These are phyloP conservation scores for Trematomus loennbergii DNA, from an alignment of 2,113 vertebrate genomes.

Conservation along the genomic window DNA sequence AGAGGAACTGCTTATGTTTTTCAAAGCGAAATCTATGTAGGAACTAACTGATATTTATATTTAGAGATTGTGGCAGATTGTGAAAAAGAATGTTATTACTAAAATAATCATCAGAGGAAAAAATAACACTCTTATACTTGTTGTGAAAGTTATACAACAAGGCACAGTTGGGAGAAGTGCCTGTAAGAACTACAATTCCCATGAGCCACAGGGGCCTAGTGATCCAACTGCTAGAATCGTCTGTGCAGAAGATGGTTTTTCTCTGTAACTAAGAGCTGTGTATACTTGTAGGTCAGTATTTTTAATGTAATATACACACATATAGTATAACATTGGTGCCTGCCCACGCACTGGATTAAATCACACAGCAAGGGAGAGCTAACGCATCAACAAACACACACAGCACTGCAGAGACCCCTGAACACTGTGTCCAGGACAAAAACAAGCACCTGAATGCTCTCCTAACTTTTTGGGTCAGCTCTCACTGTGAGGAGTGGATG, in stretches of 20 bases:
- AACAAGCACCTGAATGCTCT: not conserved
- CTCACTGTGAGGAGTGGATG: not conserved
- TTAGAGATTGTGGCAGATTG: not conserved
- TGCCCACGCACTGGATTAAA: too few species aligned
- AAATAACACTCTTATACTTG: not conserved
- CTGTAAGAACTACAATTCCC: slow-evolving; percentile 28
- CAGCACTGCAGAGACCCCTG: not conserved
- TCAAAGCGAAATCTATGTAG: too few species aligned
- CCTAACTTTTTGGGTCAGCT: not conserved
- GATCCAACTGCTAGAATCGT: not conserved
- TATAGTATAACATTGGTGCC: not conserved
- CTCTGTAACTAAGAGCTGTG: not conserved
- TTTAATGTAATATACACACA: not conserved
- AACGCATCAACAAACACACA: not conserved
- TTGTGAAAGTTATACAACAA: not conserved
- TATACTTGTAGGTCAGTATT: not conserved
- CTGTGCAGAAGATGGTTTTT: not conserved
- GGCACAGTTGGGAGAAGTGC: not conserved
- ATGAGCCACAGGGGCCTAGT: slow-evolving; percentile 26
- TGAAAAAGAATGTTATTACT: not conserved
- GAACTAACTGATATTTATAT: too few species aligned
- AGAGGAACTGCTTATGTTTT: too few species aligned
- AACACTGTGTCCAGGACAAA: not conserved
- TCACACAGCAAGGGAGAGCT: not conserved
- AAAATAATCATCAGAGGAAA: not conserved